These are phyloP conservation scores for Hippocampus mohnikei DNA, from an alignment of 2,113 vertebrate species.

Conservation along the genomic window DNA sequence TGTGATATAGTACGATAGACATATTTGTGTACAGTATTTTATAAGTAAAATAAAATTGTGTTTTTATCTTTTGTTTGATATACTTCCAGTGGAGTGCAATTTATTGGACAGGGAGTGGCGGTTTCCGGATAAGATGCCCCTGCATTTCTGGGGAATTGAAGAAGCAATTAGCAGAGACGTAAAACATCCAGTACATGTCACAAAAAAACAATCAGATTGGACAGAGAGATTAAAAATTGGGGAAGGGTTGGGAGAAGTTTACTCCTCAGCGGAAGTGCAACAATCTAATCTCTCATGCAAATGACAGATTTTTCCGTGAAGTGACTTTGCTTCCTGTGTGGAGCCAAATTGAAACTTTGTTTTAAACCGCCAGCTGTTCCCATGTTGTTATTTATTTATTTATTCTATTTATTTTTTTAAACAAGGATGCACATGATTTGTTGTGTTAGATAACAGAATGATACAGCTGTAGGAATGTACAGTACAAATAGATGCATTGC, in stretches of 20 bases:
- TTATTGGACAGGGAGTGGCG: constrained; percentile 3
- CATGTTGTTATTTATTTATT: neutral
- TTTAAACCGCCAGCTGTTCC: neutral
- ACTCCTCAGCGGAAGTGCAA: neutral
- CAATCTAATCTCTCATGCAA: neutral
- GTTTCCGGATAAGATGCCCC: constrained; percentile 2
- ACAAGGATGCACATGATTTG: neutral
- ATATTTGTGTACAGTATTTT: constrained; percentile 18
- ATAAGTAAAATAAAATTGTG: constrained; percentile 13
- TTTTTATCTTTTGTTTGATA: neutral
- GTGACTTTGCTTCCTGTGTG: neutral
- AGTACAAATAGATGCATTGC: neutral
- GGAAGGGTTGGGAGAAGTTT: neutral
- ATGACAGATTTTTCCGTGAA: neutral
- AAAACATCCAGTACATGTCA: neutral
- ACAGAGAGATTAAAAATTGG: neutral
- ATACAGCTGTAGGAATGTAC: neutral
- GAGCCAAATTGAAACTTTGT: neutral
- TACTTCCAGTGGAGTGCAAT: neutral
- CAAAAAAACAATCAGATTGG: constrained; percentile 8
- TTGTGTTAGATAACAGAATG: neutral
- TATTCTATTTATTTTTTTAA: neutral
- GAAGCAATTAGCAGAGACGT: neutral
- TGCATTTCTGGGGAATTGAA: neutral
- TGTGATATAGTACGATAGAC: neutral